These are phyloP conservation scores for Gonocerus acuteangulatus DNA, from an alignment of 2,888 invertebrate species.

Conservation along the genomic window DNA sequence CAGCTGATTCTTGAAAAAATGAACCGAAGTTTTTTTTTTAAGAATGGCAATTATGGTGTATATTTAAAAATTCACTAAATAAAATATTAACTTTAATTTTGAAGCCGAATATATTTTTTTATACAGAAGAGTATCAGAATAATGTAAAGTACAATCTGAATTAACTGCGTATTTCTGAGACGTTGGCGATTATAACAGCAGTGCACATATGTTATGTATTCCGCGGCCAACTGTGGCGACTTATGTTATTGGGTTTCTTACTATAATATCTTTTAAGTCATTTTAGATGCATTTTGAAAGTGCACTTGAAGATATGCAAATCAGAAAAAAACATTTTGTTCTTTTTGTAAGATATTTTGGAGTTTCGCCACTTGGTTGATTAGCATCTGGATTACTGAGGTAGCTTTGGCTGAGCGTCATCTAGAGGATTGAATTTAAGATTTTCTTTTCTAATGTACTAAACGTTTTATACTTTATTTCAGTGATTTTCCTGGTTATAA, in stretches of 20 bases:
- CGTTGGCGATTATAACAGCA: slow-evolving; percentile 3
- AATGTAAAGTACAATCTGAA: too few relatives aligned
- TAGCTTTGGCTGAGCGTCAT: slow-evolving; percentile 11
- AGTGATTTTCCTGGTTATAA: too few relatives aligned
- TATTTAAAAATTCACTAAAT: too few relatives aligned
- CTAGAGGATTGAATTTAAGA: background rate
- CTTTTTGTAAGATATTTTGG: background rate
- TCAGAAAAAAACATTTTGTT: slow-evolving; percentile 12
- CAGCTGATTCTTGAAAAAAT: too few relatives aligned
- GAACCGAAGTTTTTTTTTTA: too few relatives aligned
- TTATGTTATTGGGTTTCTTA: slow-evolving; percentile 2
- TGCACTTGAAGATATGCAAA: background rate
- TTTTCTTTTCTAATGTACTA: too few relatives aligned
- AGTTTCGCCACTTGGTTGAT: slow-evolving; percentile 9
- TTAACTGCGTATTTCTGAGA: too few relatives aligned
- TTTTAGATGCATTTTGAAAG: background rate
- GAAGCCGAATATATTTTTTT: too few relatives aligned
- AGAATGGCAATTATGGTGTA: too few relatives aligned
- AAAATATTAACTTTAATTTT: too few relatives aligned
- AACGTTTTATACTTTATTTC: too few relatives aligned
- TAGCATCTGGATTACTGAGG: slow-evolving; percentile 12
- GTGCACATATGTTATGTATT: slow-evolving; percentile 20
- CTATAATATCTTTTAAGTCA: background rate
- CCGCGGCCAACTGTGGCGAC: slow-evolving; percentile 20
- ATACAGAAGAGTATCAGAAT: too few relatives aligned